Percentiles rank a stretch among this genome's conserved stretches.
phyloP scores from a whole-genome alignment of 1,140 invertebrate genomes.

The Aphelenchoides besseyi region DNA sequence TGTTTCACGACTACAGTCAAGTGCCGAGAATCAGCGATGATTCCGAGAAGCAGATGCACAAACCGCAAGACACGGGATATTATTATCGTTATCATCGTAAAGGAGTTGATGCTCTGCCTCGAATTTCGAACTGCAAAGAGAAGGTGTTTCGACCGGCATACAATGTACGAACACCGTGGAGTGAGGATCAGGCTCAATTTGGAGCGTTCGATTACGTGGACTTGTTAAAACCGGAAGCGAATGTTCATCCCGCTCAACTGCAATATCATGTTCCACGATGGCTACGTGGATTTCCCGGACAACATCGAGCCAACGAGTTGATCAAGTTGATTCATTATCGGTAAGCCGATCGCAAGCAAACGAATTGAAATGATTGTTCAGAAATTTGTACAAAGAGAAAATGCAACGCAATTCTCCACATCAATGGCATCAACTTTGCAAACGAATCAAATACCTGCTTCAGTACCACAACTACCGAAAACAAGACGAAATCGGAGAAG shows the following conservation, averaged over 20 bases:
- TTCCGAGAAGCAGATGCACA: slow-evolving; percentile 52
- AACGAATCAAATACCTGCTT: slow-evolving; percentile 59
- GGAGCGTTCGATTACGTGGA: slow-evolving; percentile 62
- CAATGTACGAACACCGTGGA: slow-evolving; percentile 50
- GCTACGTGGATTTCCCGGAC: slow-evolving; percentile 61
- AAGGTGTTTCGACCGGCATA: slow-evolving; percentile 45
- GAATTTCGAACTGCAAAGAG: slow-evolving; percentile 51
- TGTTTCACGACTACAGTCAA: slow-evolving; percentile 14
- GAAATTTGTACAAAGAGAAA: slow-evolving; percentile 59
- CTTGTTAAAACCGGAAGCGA: slow-evolving; percentile 45
- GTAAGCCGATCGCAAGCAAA: too few relatives aligned
- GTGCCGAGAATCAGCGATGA: slow-evolving; percentile 50
- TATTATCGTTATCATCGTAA: slow-evolving; percentile 58
- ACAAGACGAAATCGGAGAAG: slow-evolving; percentile 53
- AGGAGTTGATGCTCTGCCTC: slow-evolving; percentile 56
- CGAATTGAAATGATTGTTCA: slow-evolving; percentile 59
- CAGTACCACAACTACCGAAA: slow-evolving; percentile 62
- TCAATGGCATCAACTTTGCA: slow-evolving; percentile 59
- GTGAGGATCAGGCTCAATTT: slow-evolving; percentile 43
- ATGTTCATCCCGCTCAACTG: slow-evolving; percentile 60
- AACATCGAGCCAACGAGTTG: slow-evolving; percentile 58
- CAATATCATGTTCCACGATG: slow-evolving; percentile 60
- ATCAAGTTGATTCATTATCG: slow-evolving; percentile 61
- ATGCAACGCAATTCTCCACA: slow-evolving; percentile 53
- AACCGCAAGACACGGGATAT: slow-evolving; percentile 50